Conservation (phyloP, 2,797 vertebrate genomes). For the Tapera naevia region DNA sequence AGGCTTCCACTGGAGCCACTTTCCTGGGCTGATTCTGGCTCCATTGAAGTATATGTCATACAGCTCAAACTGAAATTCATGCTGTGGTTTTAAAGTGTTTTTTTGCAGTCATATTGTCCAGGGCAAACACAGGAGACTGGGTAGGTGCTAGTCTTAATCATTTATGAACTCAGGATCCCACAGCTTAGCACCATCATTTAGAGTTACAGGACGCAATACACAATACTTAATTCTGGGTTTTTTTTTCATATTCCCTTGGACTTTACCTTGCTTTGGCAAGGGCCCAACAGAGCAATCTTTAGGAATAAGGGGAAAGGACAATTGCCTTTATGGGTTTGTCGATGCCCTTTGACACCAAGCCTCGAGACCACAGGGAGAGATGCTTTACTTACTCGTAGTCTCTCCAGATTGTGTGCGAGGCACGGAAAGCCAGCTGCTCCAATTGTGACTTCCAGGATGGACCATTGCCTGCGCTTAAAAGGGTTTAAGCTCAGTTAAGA, state of each 20-base stretch:
- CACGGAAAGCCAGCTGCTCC: not conserved
- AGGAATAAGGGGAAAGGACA: not conserved
- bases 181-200: not conserved
- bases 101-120: not conserved
- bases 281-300: not conserved
- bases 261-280: not conserved
- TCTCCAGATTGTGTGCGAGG: not conserved
- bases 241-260: not conserved
- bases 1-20: not conserved
- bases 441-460: not conserved
- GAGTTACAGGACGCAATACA: not conserved
- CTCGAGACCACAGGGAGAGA: not conserved
- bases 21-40: not conserved
- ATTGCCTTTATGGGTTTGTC: not conserved
- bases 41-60: not conserved
- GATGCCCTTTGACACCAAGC: not conserved
- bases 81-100: not conserved
- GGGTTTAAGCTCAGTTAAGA: not conserved
- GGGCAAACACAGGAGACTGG: fast-evolving
- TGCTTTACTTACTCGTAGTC: not conserved
- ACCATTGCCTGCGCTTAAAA: not conserved
- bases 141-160: not conserved
- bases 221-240: not conserved
- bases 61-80: not conserved
- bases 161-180: not conserved